Evolutionary conservation across 2,888 invertebrate species (phyloP), one percentile per base, ranked within the genome.

Genomic region (Tineola bisselliella): DNA sequence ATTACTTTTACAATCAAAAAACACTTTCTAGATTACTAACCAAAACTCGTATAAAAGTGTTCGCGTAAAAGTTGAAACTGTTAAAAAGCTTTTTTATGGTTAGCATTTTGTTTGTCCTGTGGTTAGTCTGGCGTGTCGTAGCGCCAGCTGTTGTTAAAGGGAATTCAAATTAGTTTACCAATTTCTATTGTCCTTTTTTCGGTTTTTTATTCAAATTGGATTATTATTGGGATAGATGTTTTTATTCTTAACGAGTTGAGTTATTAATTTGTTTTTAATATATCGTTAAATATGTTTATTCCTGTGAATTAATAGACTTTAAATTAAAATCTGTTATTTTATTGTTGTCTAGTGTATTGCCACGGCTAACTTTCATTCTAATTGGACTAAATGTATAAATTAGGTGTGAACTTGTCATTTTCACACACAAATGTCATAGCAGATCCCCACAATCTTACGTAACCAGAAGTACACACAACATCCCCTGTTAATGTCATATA

Each of bases 21-120:
- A 13, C 48, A 48, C 48, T 48, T 48, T 48, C 6, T 48, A 48
- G 48, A 17, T 48, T 25, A 6, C 8, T 43, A 43, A 6, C 56
- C 25, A 25, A 56, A 48, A 17, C 48, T 48, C 48, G 56, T 56
- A 56, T 19, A 56, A 56, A 56, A 56, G 19, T 56, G 56, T 56
- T 19, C 48, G 18, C 25, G n/a, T 56, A 56, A 56, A 25, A 30
- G 56, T 48, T 25, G n/a, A 25, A 56, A 56, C 25, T 11, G 56
- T 56, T 56, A 56, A 56, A 56, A 56, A 19, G 56, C 56, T 56
- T 56, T 56, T 56, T 56, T 56, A 56, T 56, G 56, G 56, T 56
- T 30, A 56, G 56, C 56, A 8, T 56, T 48, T 48, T 56, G 56
- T 56, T 56, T 56, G 56, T 56, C 19, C 30, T 56, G 56, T 18